Evolutionary conservation across 1,140 invertebrate genomes (phyloP).

Genomic region (Camponotus pennsylvanicus): DNA sequence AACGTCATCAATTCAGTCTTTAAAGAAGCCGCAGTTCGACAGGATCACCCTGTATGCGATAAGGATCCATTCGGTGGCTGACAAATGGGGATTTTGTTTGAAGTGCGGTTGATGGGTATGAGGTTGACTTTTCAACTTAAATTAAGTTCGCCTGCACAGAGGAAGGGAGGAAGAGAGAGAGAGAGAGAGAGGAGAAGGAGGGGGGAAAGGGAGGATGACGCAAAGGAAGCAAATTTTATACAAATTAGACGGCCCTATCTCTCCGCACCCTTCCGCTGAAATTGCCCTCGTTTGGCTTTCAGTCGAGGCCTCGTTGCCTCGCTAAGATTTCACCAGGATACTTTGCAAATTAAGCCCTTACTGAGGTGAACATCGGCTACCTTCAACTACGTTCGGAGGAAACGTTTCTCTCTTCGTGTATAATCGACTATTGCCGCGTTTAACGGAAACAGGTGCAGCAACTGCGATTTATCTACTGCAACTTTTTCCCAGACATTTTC

Average conservation of each 20-base stretch:
- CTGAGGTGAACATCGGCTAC: constrained; percentile 62
- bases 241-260: constrained; percentile 71
- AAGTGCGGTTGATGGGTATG: constrained; percentile 57
- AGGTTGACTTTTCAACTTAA: constrained; percentile 79
- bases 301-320: constrained; percentile 18
- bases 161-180: not conserved
- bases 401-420: constrained; percentile 19
- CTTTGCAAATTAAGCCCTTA: constrained; percentile 74
- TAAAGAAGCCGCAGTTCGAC: not conserved
- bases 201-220: not conserved
- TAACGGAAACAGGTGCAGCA: constrained; percentile 36
- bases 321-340: constrained; percentile 68
- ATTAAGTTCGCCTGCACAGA: constrained; percentile 73
- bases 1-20: not conserved
- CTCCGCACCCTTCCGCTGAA: not conserved
- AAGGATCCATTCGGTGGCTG: constrained; percentile 13
- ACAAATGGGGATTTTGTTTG: constrained; percentile 65
- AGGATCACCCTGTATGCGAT: constrained; percentile 9
- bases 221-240: constrained; percentile 76
- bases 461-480: constrained; percentile 30
- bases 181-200: not conserved
- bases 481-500: not conserved
- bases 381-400: constrained; percentile 34
- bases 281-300: constrained; percentile 57
- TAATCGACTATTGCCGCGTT: constrained; percentile 54